phyloP scores from a whole-genome alignment of 2,113 vertebrate genomes.

The Antigone vipio region DNA sequence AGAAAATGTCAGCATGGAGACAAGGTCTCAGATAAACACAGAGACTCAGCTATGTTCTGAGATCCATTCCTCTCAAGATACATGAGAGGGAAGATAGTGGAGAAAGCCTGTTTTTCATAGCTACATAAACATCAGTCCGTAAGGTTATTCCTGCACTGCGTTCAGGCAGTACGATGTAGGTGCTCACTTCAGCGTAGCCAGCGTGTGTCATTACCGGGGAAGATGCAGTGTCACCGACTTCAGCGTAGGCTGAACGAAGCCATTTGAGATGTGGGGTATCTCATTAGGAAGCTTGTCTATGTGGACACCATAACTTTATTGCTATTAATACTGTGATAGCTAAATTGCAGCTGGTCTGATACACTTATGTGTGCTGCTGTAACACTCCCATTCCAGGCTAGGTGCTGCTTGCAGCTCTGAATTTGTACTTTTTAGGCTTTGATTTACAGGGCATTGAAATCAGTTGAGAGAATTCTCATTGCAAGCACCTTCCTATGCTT shows the following conservation, averaged over 20 bases:
- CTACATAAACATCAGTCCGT: not conserved
- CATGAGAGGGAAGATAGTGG: not conserved
- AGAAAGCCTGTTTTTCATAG: not conserved
- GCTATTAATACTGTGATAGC: not conserved
- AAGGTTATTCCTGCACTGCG: not conserved
- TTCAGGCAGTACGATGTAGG: not conserved
- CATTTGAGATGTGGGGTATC: not conserved
- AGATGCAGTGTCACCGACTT: not conserved
- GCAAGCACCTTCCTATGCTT: not conserved
- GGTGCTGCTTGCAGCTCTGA: not conserved
- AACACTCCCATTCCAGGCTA: not conserved
- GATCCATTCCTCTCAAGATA: not conserved
- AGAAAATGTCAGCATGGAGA: not conserved
- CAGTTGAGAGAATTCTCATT: not conserved
- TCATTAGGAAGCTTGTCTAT: not conserved
- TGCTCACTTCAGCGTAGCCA: not conserved
- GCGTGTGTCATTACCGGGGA: not conserved
- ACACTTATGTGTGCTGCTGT: accelerated
- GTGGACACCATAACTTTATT: not conserved
- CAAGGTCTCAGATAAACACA: not conserved
- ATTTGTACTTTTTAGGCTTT: not conserved
- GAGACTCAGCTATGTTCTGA: not conserved
- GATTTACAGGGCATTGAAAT: not conserved
- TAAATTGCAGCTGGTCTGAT: not conserved
- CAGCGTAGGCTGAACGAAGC: not conserved